Percentiles rank a stretch among this genome's conserved stretches.
Conservation (phyloP, 1,140 invertebrate genomes). For the Achroia grisella region DNA sequence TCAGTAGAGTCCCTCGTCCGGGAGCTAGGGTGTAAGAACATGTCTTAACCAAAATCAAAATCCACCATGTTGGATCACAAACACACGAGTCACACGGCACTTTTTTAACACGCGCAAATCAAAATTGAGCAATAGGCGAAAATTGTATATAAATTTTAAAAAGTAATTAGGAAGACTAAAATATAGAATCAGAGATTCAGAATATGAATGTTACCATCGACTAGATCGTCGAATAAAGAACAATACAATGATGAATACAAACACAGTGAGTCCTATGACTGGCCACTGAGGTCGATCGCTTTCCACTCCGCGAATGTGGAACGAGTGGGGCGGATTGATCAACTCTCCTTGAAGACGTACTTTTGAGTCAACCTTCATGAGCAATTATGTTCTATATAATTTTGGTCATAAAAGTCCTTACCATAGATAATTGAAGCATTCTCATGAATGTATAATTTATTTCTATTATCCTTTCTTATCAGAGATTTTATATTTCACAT, state of each 20-base stretch:
- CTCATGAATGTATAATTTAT: too few relatives aligned
- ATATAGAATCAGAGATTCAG: constrained; percentile 12
- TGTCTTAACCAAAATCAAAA: constrained; percentile 64
- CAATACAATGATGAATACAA: constrained; percentile 30
- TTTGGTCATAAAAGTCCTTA: too few relatives aligned
- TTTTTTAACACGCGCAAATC: background rate
- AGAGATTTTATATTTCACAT: too few relatives aligned
- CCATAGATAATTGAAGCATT: too few relatives aligned
- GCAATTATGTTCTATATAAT: too few relatives aligned
- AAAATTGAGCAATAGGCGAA: background rate
- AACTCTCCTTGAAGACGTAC: constrained; percentile 5
- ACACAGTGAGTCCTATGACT: constrained; percentile 36
- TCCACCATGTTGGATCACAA: constrained; percentile 51
- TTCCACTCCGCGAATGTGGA: constrained; percentile 10
- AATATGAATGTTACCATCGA: constrained; percentile 13
- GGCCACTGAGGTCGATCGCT: constrained; percentile 18
- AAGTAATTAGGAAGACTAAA: constrained; percentile 7
- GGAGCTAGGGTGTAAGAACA: constrained; percentile 65
- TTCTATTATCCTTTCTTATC: too few relatives aligned
- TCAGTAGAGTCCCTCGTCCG: constrained; percentile 53
- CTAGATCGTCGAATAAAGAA: constrained; percentile 9
- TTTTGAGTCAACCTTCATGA: constrained; percentile 6
- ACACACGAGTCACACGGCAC: constrained; percentile 26
- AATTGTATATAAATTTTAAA: background rate
- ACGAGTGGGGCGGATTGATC: constrained; percentile 18